Conservation (phyloP, 2,113 vertebrate species). For the Sclerurus mexicanus region DNA sequence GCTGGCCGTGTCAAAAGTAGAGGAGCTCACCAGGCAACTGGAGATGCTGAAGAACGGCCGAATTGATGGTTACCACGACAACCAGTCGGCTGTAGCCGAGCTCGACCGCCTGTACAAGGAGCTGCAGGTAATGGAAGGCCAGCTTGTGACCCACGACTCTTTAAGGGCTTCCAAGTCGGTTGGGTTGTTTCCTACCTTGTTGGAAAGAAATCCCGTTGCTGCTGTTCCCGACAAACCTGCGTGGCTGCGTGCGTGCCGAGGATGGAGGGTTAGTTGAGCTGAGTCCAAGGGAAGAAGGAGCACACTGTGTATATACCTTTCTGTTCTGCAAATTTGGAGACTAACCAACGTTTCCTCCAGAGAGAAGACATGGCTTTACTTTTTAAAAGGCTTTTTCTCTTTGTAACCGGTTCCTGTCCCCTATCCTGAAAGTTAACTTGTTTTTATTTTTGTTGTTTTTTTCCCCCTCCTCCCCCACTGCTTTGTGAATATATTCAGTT, state of each 20-base stretch:
- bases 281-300: background rate
- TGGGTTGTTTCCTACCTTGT: background rate
- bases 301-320: background rate
- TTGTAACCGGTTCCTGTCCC: background rate
- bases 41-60: slow-evolving; percentile 94
- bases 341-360: background rate
- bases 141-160: background rate
- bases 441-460: slow-evolving; percentile 48
- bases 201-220: background rate
- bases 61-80: slow-evolving; percentile 87
- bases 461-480: background rate
- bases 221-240: background rate
- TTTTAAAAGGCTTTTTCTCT: background rate
- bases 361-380: background rate
- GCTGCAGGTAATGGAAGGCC: slow-evolving; percentile 82
- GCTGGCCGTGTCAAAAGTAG: slow-evolving; percentile 90
- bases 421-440: slow-evolving; percentile 16
- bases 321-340: background rate
- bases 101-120: slow-evolving; percentile 95
- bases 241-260: background rate
- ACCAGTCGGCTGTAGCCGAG: slow-evolving; percentile 90
- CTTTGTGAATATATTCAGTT: slow-evolving; percentile 77
- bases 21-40: slow-evolving; percentile 92
- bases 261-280: background rate
- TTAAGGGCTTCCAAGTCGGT: background rate